Evolutionary conservation across 1,140 invertebrate species (phyloP), one percentile per base, ranked within the genome.

Genomic region (Philaenus spumarius): DNA sequence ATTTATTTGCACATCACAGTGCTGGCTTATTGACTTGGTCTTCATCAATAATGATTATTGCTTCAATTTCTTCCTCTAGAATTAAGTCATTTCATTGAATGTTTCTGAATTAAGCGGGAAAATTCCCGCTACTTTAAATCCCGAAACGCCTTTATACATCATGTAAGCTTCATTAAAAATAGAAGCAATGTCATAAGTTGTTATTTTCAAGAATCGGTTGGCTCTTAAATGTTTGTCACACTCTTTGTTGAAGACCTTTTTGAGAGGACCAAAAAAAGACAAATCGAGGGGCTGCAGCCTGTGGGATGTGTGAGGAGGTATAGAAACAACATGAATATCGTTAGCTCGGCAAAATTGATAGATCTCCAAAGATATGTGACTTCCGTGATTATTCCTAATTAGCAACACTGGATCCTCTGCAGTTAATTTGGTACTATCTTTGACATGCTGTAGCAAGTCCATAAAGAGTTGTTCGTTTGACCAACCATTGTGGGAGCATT

Each of bases 391-490:
- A 55, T 69, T 64, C 9, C 67, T 35, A 39, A 71, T 59, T 26
- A 72, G 59, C 22, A 71, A 54, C 20, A 69, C 63, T 46, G 62
- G 63, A 48, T 64, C 48, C 37, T 64, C 58, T 60, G 51, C 2
- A 43, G 58, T 63, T 30, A 66, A 58, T 40, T 68, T 67, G n/a
- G 62, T 40, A 62, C 52, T 59, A 54, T 57, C 58, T 57, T 39
- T 39, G 55, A 67, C 69, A 64, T 66, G 63, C 48, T 65, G 55
- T 15, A 71, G 50, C 66, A 67, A 71, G 17, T 50, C 63, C 34
- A 67, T 23, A 68, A 71, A 69, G 58, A 71, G 53, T 0, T 65
- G 48, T 63, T 70, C 61, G 54, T 68, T 70, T n/a, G n/a, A n/a
- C n/a, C n/a, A n/a, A n/a, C n/a, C n/a, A n/a, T n/a, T n/a, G n/a